A percentile compares a stretch with the other conserved stretches of the same genome.
Conservation (phyloP, 2,888 invertebrate species). For the Helobdella robusta region DNA sequence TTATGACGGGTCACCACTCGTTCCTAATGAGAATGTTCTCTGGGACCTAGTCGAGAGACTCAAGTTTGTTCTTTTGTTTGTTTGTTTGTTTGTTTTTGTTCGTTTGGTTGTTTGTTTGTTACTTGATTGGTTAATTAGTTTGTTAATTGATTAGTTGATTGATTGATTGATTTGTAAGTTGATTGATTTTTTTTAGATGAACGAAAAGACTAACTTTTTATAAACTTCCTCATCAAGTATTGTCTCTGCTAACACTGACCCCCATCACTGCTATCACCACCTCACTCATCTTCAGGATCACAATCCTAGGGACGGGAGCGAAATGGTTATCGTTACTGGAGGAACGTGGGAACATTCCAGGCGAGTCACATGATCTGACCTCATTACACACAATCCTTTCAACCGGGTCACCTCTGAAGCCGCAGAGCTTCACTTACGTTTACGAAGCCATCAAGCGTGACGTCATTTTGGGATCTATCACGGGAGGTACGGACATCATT, state of each 20-base stretch:
- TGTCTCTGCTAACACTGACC: too few species aligned
- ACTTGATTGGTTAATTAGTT: too few species aligned
- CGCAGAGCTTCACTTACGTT: constrained; percentile 54
- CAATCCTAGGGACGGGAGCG: constrained; percentile 55
- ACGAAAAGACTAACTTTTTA: too few species aligned
- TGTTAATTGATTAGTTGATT: too few species aligned
- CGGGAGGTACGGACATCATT: constrained; percentile 56
- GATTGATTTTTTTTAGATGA: too few species aligned
- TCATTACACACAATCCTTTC: constrained; percentile 52
- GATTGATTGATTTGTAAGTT: too few species aligned
- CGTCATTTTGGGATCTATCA: constrained; percentile 47
- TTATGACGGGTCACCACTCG: constrained; percentile 56
- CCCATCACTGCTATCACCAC: not conserved
- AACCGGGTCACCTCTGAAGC: constrained; percentile 54
- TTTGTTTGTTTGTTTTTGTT: too few species aligned
- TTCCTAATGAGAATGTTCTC: constrained; percentile 51
- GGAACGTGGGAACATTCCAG: constrained; percentile 49
- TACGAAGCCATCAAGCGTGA: constrained; percentile 53
- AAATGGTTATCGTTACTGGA: constrained; percentile 54
- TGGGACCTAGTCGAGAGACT: constrained; percentile 52
- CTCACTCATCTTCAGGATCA: constrained; percentile 47
- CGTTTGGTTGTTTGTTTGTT: too few species aligned
- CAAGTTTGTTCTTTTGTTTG: constrained; percentile 31
- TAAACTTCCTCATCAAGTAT: too few species aligned
- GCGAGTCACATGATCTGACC: constrained; percentile 50